Percentiles rank a stretch among this genome's conserved stretches.
Evolutionary conservation across 2,888 invertebrate species (phyloP).

Genomic region (Muschampia staudingeri): DNA sequence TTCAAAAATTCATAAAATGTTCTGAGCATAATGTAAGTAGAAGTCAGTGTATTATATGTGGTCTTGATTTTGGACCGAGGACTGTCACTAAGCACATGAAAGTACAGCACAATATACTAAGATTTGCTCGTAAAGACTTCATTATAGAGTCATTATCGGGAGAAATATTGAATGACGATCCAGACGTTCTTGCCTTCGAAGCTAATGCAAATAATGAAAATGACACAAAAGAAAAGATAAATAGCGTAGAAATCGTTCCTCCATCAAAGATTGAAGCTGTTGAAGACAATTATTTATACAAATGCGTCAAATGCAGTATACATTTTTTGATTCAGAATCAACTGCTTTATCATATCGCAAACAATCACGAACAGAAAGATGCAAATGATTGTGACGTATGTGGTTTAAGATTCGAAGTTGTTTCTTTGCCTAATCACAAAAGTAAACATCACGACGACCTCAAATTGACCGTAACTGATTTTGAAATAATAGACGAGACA

Average conservation of each 20-base stretch:
- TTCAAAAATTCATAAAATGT: neutral
- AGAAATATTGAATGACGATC: neutral
- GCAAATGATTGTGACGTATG: neutral
- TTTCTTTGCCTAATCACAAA: neutral
- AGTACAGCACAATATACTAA: neutral
- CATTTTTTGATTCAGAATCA: neutral
- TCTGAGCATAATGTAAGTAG: neutral
- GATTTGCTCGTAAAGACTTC: neutral
- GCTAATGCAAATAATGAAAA: neutral
- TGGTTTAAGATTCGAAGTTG: neutral
- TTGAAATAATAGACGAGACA: neutral
- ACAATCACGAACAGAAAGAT: neutral
- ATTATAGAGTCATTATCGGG: neutral
- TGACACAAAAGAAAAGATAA: neutral
- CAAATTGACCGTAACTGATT: neutral
- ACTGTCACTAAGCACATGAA: neutral
- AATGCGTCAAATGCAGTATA: neutral
- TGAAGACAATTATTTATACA: neutral
- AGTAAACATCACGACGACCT: neutral
- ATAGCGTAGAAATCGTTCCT: neutral
- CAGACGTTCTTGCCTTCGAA: neutral
- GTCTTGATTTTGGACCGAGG: neutral
- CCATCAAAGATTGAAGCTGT: neutral
- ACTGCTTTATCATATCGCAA: neutral
- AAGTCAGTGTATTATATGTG: neutral